Evolutionary conservation across 2,113 vertebrate genomes (phyloP).

Genomic region (Nipponia nippon): DNA sequence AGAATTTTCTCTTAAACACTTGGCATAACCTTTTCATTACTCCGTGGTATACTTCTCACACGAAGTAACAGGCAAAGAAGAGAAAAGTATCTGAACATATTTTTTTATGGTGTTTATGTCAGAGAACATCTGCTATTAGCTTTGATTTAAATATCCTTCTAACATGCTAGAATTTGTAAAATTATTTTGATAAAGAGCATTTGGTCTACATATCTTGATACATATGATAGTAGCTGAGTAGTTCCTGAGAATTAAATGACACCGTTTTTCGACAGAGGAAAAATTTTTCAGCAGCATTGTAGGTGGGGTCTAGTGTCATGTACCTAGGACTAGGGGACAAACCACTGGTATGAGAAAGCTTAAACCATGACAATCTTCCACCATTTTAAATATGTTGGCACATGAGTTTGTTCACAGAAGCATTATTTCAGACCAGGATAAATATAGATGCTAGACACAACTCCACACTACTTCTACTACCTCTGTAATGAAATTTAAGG

Average conservation of each 20-base stretch:
- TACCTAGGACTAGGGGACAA: neutral
- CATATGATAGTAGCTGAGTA: neutral
- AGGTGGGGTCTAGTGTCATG: neutral
- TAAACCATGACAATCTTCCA: neutral
- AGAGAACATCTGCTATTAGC: constrained; percentile 26
- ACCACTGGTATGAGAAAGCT: neutral
- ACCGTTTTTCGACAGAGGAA: neutral
- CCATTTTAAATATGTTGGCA: neutral
- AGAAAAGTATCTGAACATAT: neutral
- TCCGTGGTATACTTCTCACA: neutral
- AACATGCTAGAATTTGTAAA: neutral
- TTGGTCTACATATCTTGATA: neutral
- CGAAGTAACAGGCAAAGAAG: neutral
- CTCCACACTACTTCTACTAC: neutral
- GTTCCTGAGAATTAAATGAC: neutral
- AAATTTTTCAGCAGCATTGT: neutral
- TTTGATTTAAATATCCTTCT: constrained; percentile 33
- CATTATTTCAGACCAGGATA: neutral
- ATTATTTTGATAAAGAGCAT: constrained; percentile 21
- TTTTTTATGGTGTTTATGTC: neutral
- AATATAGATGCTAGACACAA: neutral
- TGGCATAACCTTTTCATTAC: constrained; percentile 36
- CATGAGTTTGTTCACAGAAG: neutral
- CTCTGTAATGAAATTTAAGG: neutral
- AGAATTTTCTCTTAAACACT: constrained; percentile 31